Evolutionary conservation across 2,888 invertebrate genomes (phyloP).

Genomic region (Luperina nickerlii): DNA sequence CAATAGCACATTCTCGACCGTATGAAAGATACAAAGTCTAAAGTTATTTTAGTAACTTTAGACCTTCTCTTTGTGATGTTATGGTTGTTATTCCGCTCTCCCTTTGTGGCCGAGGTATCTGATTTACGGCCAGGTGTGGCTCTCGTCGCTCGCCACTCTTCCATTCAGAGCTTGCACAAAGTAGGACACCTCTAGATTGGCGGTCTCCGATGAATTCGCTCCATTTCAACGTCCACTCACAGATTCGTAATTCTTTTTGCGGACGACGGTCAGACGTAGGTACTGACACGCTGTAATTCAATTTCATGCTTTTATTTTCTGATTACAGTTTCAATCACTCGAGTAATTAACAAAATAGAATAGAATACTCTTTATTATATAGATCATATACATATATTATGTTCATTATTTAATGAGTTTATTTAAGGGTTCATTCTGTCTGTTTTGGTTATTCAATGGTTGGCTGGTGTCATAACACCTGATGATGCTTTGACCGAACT

Average conservation of each 20-base stretch:
- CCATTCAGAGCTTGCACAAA: slow-evolving; percentile 84
- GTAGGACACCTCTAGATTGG: slow-evolving; percentile 81
- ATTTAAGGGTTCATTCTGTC: slow-evolving; percentile 24
- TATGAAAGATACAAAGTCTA: slow-evolving; percentile 78
- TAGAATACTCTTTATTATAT: too few relatives aligned
- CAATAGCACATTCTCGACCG: slow-evolving; percentile 82
- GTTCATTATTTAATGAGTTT: slow-evolving; percentile 16
- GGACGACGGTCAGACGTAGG: slow-evolving; percentile 27
- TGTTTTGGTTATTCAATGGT: slow-evolving; percentile 27
- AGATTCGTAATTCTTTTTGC: slow-evolving; percentile 58
- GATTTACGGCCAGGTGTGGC: slow-evolving; percentile 85
- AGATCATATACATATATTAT: too few relatives aligned
- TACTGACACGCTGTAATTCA: slow-evolving; percentile 39
- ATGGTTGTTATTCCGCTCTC: slow-evolving; percentile 74
- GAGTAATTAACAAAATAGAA: not conserved
- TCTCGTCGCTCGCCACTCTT: slow-evolving; percentile 77
- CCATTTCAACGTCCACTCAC: slow-evolving; percentile 70
- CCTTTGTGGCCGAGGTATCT: slow-evolving; percentile 72
- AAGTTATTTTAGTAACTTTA: slow-evolving; percentile 67
- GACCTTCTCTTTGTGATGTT: slow-evolving; percentile 71
- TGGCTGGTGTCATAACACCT: slow-evolving; percentile 57
- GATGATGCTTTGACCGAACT: slow-evolving; percentile 45
- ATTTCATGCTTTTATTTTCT: slow-evolving; percentile 42
- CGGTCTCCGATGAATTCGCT: slow-evolving; percentile 75
- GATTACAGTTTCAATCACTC: slow-evolving; percentile 31